Base-by-base conservation (phyloP, 2,113 vertebrate species). In the Zeus faber region DNA sequence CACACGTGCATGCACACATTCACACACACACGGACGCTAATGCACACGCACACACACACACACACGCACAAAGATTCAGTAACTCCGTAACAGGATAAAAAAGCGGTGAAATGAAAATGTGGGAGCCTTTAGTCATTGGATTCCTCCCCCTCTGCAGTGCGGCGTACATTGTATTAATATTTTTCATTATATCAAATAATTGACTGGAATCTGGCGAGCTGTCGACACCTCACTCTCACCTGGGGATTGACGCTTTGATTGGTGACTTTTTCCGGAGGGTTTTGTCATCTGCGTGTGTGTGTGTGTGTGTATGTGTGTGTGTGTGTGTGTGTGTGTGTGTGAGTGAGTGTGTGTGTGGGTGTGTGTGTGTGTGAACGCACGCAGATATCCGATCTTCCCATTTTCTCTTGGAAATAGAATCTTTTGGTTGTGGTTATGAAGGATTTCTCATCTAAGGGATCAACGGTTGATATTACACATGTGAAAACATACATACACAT, bases 151-250 rank as follows among this genome's bases (percentile, higher is more conserved):
- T 49, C 44, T 51, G 59, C 63, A 65, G 50, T 43, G 40, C 41
- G 45, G 45, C 61, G 67, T 50, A 62, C 67, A 25, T 24, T 24
- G 48, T 53, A 71, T 65, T 53, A 68, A 63, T 72, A 70, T 81
- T 79, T 83, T 79, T 81, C 73, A 76, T 76, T 65, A 61, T 72
- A 75, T 78, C 62, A 71, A 66, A 82, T 85, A 82, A 83, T 78
- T 80, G 73, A 72, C 56, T 53, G 16, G 51, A 65, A 72, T 73
- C 44, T 67, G 49, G 54, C 23, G 52, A 72, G 60, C 66, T 55
- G 43, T 33, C 39, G 43, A 51, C 49, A 56, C n/a, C 41, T 53
- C 9, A 1, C 18, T 37, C 25, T 60, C 65, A 70, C 62, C 60
- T 52, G 46, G 39, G 41, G 56, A 61, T 54, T 72, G 40, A 65